Evolutionary conservation across 2,888 invertebrate species (phyloP).

Genomic region (Nephrocerus scutellatus): DNA sequence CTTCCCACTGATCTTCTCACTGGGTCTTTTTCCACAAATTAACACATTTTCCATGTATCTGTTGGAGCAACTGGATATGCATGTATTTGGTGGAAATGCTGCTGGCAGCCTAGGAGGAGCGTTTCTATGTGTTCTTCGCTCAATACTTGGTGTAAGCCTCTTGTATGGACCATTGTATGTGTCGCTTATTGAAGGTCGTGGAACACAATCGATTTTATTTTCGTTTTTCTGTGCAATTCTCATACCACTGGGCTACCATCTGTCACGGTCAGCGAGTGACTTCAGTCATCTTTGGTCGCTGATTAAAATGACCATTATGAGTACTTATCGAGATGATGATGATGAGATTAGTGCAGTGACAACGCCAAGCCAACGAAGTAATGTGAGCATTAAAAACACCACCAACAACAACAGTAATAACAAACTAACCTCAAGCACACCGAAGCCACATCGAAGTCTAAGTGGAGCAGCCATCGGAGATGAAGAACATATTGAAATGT

Average conservation of each 20-base stretch:
- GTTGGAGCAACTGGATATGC: slow-evolving; percentile 92
- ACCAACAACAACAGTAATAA: slow-evolving; percentile 15
- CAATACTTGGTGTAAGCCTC: slow-evolving; percentile 68
- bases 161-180: slow-evolving; percentile 85
- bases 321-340: slow-evolving; percentile 68
- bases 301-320: slow-evolving; percentile 65
- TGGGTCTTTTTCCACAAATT: slow-evolving; percentile 94
- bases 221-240: slow-evolving; percentile 89
- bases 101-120: slow-evolving; percentile 68
- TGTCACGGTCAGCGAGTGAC: slow-evolving; percentile 88
- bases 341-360: slow-evolving; percentile 38
- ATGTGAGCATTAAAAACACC: slow-evolving; percentile 14
- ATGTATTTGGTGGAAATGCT: slow-evolving; percentile 82
- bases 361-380: not conserved
- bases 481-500: slow-evolving; percentile 37
- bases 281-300: slow-evolving; percentile 84
- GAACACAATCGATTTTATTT: slow-evolving; percentile 85
- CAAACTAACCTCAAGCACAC: slow-evolving; percentile 21
- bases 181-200: slow-evolving; percentile 73
- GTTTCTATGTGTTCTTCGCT: slow-evolving; percentile 73
- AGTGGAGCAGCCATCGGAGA: slow-evolving; percentile 1
- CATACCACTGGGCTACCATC: slow-evolving; percentile 82
- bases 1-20: slow-evolving; percentile 89
- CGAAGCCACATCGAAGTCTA: slow-evolving; percentile 9
- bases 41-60: slow-evolving; percentile 95